Base-by-base conservation (phyloP, 2,113 vertebrate species). In the Corvus moneduloides region DNA sequence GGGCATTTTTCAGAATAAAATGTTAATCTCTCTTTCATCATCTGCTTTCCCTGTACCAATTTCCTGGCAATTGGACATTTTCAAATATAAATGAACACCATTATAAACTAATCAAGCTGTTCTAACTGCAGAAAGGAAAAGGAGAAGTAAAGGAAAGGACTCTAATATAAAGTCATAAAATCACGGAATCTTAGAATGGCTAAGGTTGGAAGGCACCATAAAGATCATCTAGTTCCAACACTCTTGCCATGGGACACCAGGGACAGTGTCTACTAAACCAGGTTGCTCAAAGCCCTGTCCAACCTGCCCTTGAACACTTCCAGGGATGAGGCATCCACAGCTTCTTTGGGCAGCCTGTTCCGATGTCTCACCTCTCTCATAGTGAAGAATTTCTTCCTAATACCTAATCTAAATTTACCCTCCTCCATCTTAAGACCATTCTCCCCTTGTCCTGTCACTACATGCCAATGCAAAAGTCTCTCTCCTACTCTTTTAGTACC, bases 41-140 rank as follows among this genome's bases (percentile, higher is more conserved):
- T 88, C 63, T 90, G 68, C 71, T 91, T 94, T 93, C 56, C 16
- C 51, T 87, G 15, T 21, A 26, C 26, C 7, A 18, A 69, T 69
- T 94, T 92, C 62, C 69, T 61, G 24, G 49, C 37, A 79, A 61
- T 13, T 79, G 66, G 33, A 76, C 62, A 68, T 72, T 90, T 90
- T 91, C 61, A 94, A 90, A 93, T 87, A 87, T 64, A 92, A 94
- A 91, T 75, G 48, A 87, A 78, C 33, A 39, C 26, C 23, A 77
- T 84, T 87, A 73, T 84, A 82, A 92, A 59, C 39, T 79, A 84
- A 91, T 82, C 69, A 91, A 84, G 66, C 35, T 72, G 8, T 84
- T 82, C 56, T 82, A 72, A 71, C 61, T 58, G 62, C 55, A 81
- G 61, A 68, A 33, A 64, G 66, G 27, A 74, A 84, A 79, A 78